Evolutionary conservation across 2,113 vertebrate species (phyloP), one percentile per base, ranked within the genome.

Genomic region (Oncorhynchus kisutch): DNA sequence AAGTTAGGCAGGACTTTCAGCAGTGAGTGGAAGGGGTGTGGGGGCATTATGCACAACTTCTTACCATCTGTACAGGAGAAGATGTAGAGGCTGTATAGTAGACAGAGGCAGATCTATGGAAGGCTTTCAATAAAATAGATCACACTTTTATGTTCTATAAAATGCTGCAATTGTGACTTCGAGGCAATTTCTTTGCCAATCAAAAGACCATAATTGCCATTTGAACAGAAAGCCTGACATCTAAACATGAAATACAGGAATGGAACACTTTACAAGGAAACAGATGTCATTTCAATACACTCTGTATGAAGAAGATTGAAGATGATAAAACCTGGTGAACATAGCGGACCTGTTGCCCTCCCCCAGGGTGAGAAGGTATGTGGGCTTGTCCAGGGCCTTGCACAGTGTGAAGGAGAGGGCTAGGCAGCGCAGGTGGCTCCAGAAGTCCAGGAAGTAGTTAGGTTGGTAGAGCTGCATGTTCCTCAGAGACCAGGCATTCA

Each of bases 371-470:
- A 16, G 62, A 51, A 2, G 77, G 22, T 39, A 24, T 57, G 39
- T 79, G 66, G 72, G 57, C 70, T 85, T 79, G 31, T 73, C 75
- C 6, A 62, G 65, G 39, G 70, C 31, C 0, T 14, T 67, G 5
- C 7, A 79, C 12, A 54, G 1, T 64, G 8, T 4, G 5, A 77
- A 73, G 18, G 76, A 24, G 3, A 66, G 75, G 76, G 83, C 64
- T 2, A 27, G 29, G 5, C 65, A 70, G 12, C n/a, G 49, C 13
- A 80, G 66, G 76, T 16, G 27, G 48, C 16, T 59, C 73, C 85
- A 82, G 70, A 77, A 81, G 6, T 7, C n/a, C 69, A 73, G 73
- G 34, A 83, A 85, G 25, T 9, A 6, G 1, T 79, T 75, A 71
- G 79, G 27, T 24, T 78, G 29, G 70, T 82, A 75, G 0, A 4